Percentiles rank a stretch among this genome's conserved stretches.
Conservation (phyloP, 2,888 invertebrate genomes). For the Macrosiphum euphorbiae region DNA sequence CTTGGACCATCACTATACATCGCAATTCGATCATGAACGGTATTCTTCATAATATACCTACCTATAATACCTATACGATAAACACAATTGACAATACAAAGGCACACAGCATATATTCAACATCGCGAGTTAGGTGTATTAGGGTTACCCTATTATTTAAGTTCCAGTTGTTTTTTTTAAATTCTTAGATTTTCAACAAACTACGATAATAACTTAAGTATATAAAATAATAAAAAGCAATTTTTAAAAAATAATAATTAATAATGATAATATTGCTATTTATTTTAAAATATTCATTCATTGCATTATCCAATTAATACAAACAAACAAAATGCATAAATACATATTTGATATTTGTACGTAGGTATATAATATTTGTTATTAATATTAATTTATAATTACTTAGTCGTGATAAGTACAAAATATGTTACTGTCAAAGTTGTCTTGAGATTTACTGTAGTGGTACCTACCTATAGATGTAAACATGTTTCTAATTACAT, state of each 20-base stretch:
- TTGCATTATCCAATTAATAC: slow-evolving; percentile 41
- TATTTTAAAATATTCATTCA: slow-evolving; percentile 30
- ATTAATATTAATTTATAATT: slow-evolving; percentile 45
- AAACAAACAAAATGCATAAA: not conserved
- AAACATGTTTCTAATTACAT: slow-evolving; percentile 47
- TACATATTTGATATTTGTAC: not conserved
- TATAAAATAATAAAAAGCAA: not conserved
- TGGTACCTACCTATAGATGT: not conserved
- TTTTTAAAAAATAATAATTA: not conserved
- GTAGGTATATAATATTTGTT: not conserved
- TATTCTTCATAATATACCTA: not conserved
- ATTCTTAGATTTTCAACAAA: not conserved
- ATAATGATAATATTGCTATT: not conserved
- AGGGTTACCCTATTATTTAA: not conserved
- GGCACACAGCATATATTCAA: not conserved
- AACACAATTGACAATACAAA: not conserved
- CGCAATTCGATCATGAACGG: not conserved
- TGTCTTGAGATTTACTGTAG: slow-evolving; percentile 22
- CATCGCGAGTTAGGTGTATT: not conserved
- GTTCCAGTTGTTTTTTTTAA: not conserved
- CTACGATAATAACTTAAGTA: not conserved
- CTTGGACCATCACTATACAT: slow-evolving; percentile 18
- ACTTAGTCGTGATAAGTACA: slow-evolving; percentile 20
- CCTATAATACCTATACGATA: not conserved
- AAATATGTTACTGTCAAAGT: slow-evolving; percentile 43